A percentile compares a stretch with the other conserved stretches of the same genome.
Conservation (phyloP, 1,140 invertebrate genomes). For the Drosophila pseudoobscura region DNA sequence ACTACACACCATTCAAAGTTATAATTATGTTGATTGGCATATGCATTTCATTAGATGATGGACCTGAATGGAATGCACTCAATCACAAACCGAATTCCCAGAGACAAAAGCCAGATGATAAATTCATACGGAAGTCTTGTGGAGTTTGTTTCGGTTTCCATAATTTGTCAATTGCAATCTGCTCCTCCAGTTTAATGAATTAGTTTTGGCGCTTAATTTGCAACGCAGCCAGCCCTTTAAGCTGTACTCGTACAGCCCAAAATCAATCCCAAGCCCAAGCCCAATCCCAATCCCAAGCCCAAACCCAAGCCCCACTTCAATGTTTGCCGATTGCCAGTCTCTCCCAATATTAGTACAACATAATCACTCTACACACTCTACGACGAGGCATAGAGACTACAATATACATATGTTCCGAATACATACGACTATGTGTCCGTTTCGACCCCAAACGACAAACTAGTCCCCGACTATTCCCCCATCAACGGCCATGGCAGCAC, state of each 20-base stretch:
- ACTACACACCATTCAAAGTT: constrained; percentile 15
- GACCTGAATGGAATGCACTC: constrained; percentile 17
- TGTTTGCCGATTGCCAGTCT: constrained; percentile 6
- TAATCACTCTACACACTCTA: neutral
- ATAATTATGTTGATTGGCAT: constrained; percentile 50
- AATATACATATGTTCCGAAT: too few species aligned
- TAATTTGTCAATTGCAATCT: neutral
- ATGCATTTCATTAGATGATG: constrained; percentile 44
- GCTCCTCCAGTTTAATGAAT: constrained; percentile 1
- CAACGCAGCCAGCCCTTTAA: neutral
- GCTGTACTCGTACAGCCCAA: neutral
- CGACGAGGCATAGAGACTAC: neutral
- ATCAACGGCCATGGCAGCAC: too few species aligned
- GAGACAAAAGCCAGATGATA: neutral
- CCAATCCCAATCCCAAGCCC: too few species aligned
- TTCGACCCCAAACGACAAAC: too few species aligned
- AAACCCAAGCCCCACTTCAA: neutral
- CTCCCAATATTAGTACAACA: constrained; percentile 7
- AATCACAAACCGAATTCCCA: constrained; percentile 18
- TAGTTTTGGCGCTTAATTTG: constrained; percentile 1
- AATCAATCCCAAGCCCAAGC: neutral
- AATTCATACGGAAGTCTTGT: neutral
- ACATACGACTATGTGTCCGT: too few species aligned
- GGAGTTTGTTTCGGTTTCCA: neutral
- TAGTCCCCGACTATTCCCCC: too few species aligned